Conservation (phyloP, 2,797 vertebrate genomes). For the Rhincodon typus region DNA sequence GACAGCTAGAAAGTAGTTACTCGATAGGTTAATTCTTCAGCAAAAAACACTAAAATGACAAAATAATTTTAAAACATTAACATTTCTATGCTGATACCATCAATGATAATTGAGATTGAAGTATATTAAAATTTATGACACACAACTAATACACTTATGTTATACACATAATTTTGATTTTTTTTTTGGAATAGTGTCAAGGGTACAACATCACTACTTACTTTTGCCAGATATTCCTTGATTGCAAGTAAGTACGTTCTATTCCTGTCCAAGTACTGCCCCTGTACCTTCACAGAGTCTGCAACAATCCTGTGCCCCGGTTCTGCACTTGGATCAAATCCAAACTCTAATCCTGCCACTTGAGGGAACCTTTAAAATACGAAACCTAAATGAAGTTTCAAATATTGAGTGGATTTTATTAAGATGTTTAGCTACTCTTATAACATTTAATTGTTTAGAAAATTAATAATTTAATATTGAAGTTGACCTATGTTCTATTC, state of each 20-base stretch:
- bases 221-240: constrained; percentile 49
- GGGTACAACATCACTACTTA: constrained; percentile 29
- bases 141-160: background rate
- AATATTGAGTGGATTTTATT: constrained; percentile 24
- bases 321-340: constrained; percentile 47
- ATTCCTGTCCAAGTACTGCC: constrained; percentile 42
- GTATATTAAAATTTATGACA: background rate
- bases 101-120: background rate
- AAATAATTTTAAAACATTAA: background rate
- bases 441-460: background rate
- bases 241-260: constrained; percentile 45
- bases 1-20: background rate
- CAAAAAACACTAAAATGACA: too few relatives aligned
- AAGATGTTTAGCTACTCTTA: background rate
- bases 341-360: constrained; percentile 50
- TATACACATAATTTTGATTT: background rate
- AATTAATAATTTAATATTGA: too few relatives aligned
- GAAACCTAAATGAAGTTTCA: constrained; percentile 25
- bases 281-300: constrained; percentile 48
- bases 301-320: constrained; percentile 42
- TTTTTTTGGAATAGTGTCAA: background rate
- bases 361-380: constrained; percentile 50
- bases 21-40: background rate
- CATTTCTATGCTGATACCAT: background rate
- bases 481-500: background rate